A percentile compares a stretch with the other conserved stretches of the same genome.
phyloP scores from a whole-genome alignment of 2,113 vertebrate species.

The Electrona antarctica region DNA sequence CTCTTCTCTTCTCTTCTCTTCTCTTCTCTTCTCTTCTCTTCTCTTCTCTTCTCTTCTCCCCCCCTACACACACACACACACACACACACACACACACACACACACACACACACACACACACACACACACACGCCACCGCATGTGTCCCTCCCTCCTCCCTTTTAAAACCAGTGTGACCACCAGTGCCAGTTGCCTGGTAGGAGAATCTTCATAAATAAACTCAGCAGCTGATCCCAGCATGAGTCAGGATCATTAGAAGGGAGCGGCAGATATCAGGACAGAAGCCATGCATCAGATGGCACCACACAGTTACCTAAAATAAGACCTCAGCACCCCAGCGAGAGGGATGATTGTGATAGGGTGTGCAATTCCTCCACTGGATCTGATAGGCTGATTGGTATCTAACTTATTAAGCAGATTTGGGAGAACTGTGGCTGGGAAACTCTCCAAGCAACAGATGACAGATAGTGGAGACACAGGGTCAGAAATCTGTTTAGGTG shows the following conservation, averaged over 20 bases:
- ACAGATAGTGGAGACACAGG: no score
- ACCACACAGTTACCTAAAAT: constrained; percentile 37
- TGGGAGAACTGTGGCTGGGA: no score
- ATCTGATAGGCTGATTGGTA: neutral
- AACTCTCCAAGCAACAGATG: no score
- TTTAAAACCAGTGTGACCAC: constrained; percentile 33
- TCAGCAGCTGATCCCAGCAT: constrained; percentile 35
- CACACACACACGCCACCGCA: neutral
- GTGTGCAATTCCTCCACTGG: neutral
- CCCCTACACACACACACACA: no score
- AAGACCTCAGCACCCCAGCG: constrained; percentile 17
- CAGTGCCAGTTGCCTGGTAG: constrained; percentile 17
- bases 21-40: no score
- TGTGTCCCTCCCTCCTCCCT: neutral
- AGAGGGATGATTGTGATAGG: constrained; percentile 21
- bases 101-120: no score
- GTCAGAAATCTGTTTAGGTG: no score
- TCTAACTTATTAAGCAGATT: neutral
- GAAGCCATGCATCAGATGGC: constrained; percentile 12
- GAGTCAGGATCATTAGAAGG: constrained; percentile 35
- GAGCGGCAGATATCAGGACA: constrained; percentile 37
- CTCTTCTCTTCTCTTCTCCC: no score
- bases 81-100: no score
- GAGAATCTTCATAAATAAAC: constrained; percentile 51
- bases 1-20: no score